Conservation (phyloP, 2,888 invertebrate genomes). For the Xanthorhoe spadicearia region DNA sequence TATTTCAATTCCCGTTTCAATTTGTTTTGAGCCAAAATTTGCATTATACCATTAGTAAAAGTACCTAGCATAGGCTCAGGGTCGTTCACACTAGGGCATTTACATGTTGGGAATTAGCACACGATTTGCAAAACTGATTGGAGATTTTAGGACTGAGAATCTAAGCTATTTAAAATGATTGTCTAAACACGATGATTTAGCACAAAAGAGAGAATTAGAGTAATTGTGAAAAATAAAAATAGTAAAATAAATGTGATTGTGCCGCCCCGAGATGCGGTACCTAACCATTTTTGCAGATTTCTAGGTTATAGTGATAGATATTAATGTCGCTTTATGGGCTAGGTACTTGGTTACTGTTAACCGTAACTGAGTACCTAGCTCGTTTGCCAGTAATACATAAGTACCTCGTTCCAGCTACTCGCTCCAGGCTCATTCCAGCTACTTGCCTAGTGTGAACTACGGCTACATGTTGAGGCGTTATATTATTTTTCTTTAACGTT, state of each 20-base stretch:
- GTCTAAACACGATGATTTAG: too few relatives aligned
- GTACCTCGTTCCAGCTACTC: background rate
- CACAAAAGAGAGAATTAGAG: too few relatives aligned
- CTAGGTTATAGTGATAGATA: too few relatives aligned
- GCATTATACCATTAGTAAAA: conserved; percentile 43
- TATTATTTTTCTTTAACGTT: conserved; percentile 3
- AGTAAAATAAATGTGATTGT: too few relatives aligned
- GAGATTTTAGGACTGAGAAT: background rate
- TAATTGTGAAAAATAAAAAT: too few relatives aligned
- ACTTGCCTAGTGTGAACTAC: conserved; percentile 1
- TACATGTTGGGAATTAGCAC: background rate
- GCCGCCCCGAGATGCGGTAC: too few relatives aligned
- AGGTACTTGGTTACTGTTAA: too few relatives aligned
- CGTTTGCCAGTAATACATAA: background rate
- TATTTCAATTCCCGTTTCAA: conserved; percentile 50
- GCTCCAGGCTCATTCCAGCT: too few relatives aligned
- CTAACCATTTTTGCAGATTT: too few relatives aligned
- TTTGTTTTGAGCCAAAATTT: conserved; percentile 49
- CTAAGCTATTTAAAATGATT: background rate
- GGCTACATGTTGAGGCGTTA: background rate
- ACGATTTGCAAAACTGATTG: background rate
- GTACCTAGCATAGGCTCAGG: conserved; percentile 19
- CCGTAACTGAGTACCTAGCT: background rate
- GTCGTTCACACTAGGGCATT: conserved; percentile 18
- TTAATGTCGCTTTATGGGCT: too few relatives aligned